These are phyloP conservation scores for Trichonephila clavata DNA, from an alignment of 1,140 invertebrate species.

Conservation along the genomic window DNA sequence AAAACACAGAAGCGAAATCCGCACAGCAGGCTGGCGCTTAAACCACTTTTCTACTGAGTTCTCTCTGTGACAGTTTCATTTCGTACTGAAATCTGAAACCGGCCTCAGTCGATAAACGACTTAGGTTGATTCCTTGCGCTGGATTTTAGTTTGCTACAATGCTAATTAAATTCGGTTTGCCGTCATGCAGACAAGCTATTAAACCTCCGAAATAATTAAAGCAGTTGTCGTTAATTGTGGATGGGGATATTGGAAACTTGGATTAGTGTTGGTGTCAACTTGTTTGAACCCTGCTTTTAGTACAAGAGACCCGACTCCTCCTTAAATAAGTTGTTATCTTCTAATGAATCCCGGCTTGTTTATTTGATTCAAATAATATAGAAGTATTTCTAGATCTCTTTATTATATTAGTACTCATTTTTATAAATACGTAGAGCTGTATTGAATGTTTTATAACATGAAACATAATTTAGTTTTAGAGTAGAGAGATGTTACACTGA, in stretches of 20 bases:
- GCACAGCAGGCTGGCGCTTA: neutral
- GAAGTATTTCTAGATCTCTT: neutral
- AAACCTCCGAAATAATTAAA: slow-evolving; percentile 66
- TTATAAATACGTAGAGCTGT: neutral
- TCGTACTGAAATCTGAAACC: slow-evolving; percentile 13
- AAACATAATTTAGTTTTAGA: no score
- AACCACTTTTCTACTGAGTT: neutral
- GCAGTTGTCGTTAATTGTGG: slow-evolving; percentile 66
- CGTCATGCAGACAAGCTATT: slow-evolving; percentile 61
- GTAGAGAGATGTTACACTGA: no score
- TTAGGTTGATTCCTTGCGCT: slow-evolving; percentile 30
- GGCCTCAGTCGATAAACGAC: slow-evolving; percentile 46
- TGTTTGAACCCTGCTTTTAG: slow-evolving; percentile 40
- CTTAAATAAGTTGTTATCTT: slow-evolving; percentile 57
- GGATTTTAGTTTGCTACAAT: slow-evolving; percentile 51
- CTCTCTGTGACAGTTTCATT: neutral
- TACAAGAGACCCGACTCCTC: slow-evolving; percentile 58
- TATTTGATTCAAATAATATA: neutral
- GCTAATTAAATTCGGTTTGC: slow-evolving; percentile 70
- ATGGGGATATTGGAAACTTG: slow-evolving; percentile 47
- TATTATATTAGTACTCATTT: neutral
- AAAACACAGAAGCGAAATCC: neutral
- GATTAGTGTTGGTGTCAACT: slow-evolving; percentile 54
- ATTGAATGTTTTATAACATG: no score
- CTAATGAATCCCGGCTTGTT: slow-evolving; percentile 35